These are phyloP conservation scores for Megaustenia siamemsis DNA, from an alignment of 2,888 invertebrate genomes.

Conservation along the genomic window DNA sequence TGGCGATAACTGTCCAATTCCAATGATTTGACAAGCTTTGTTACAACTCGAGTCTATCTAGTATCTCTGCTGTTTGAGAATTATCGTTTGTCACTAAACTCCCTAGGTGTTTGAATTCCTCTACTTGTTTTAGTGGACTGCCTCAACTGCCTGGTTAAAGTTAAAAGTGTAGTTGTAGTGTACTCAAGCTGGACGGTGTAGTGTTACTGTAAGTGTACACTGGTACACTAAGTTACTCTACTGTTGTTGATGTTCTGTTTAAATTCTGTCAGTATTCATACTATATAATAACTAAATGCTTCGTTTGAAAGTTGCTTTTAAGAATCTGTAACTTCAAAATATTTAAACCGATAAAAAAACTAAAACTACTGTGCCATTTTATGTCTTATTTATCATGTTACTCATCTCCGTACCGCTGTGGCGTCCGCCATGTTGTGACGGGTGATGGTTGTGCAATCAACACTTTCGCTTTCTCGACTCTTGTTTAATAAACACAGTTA, in stretches of 20 bases:
- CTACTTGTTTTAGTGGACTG: too few relatives aligned
- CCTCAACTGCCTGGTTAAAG: too few relatives aligned
- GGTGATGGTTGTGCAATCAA: not conserved
- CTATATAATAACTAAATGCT: not conserved
- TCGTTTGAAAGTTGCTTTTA: not conserved
- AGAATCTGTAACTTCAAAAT: too few relatives aligned
- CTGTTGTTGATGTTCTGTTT: not conserved
- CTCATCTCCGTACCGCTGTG: slow-evolving; percentile 1
- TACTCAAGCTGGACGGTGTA: too few relatives aligned
- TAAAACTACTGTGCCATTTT: not conserved
- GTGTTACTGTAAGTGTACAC: too few relatives aligned
- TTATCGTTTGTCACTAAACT: too few relatives aligned
- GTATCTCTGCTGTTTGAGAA: too few relatives aligned
- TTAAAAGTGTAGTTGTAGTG: too few relatives aligned
- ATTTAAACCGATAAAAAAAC: not conserved
- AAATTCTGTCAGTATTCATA: not conserved
- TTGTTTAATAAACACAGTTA: not conserved
- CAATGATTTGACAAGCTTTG: too few relatives aligned
- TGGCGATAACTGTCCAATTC: too few relatives aligned
- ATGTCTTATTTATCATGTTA: not conserved
- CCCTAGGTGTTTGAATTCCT: too few relatives aligned
- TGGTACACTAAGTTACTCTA: not conserved
- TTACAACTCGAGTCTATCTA: too few relatives aligned
- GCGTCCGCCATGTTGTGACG: slow-evolving; percentile 36
- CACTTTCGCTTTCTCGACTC: slow-evolving; percentile 34